A percentile compares a stretch with the other conserved stretches of the same genome.
Evolutionary conservation across 2,888 invertebrate species (phyloP).

Genomic region (Aphodius granarius): DNA sequence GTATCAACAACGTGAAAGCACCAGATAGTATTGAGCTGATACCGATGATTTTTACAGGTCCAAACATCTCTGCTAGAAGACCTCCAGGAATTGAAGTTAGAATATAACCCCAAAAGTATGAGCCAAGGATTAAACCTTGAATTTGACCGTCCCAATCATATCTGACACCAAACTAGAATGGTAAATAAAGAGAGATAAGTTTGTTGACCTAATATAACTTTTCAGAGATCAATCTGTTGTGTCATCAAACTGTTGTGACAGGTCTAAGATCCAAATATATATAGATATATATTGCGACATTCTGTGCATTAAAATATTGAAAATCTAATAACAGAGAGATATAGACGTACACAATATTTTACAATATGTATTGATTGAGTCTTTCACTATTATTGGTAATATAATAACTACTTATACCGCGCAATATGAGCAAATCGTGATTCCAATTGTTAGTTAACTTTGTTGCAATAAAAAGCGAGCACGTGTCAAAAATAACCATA

Average conservation of each 20-base stretch:
- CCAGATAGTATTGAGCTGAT: conserved; percentile 57
- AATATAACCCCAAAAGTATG: conserved; percentile 73
- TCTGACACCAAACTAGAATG: conserved; percentile 54
- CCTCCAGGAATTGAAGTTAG: conserved; percentile 68
- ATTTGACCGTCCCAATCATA: conserved; percentile 63
- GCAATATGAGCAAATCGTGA: background rate
- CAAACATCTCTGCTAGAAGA: conserved; percentile 66
- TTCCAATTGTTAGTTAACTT: background rate
- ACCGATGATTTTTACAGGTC: conserved; percentile 63
- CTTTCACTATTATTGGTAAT: background rate
- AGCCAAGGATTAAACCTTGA: conserved; percentile 66
- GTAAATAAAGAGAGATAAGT: background rate
- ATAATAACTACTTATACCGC: background rate
- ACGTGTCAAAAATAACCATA: background rate
- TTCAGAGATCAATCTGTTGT: no score
- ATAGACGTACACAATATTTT: no score
- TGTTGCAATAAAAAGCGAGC: background rate
- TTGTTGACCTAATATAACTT: no score
- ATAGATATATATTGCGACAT: no score
- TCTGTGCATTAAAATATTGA: no score
- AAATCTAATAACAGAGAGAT: no score
- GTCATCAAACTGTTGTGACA: no score
- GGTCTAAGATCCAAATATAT: no score
- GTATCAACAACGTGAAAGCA: conserved; percentile 62
- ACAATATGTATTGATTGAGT: background rate